Evolutionary conservation across 2,888 invertebrate species (phyloP).

Genomic region (Lepidocyrtinus sp.): DNA sequence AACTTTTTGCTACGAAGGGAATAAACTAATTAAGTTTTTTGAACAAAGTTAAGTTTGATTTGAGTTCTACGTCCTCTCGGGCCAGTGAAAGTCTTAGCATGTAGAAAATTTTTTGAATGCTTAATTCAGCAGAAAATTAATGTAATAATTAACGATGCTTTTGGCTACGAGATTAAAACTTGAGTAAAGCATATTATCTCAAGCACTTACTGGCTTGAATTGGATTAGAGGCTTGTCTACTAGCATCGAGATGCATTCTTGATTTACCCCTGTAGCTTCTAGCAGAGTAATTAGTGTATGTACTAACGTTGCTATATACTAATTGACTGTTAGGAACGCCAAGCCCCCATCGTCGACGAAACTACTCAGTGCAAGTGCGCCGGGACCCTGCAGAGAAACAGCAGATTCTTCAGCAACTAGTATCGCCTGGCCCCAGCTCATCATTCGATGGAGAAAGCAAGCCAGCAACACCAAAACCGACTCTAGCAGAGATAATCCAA

Average conservation of each 20-base stretch:
- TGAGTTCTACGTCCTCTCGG: constrained; percentile 27
- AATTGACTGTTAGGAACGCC: constrained; percentile 83
- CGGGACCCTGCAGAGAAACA: constrained; percentile 79
- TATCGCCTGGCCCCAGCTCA: constrained; percentile 71
- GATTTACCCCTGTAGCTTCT: not conserved
- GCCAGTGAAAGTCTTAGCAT: constrained; percentile 36
- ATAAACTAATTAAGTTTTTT: too few relatives aligned
- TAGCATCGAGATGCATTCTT: too few relatives aligned
- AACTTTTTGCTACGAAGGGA: too few relatives aligned
- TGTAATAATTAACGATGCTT: too few relatives aligned
- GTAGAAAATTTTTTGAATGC: not conserved
- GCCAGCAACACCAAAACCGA: constrained; percentile 78
- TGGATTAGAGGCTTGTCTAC: not conserved
- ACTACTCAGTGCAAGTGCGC: constrained; percentile 79
- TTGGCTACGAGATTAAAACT: not conserved
- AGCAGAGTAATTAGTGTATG: not conserved
- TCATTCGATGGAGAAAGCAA: constrained; percentile 74
- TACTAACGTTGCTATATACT: constrained; percentile 22
- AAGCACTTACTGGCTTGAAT: not conserved
- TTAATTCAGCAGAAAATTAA: not conserved
- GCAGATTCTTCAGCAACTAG: constrained; percentile 84
- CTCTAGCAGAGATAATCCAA: constrained; percentile 82
- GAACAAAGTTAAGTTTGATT: not conserved
- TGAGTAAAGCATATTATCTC: not conserved
- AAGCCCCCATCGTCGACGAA: constrained; percentile 84